Evolutionary conservation across 2,113 vertebrate genomes (phyloP).

Genomic region (Collichthys lucidus): DNA sequence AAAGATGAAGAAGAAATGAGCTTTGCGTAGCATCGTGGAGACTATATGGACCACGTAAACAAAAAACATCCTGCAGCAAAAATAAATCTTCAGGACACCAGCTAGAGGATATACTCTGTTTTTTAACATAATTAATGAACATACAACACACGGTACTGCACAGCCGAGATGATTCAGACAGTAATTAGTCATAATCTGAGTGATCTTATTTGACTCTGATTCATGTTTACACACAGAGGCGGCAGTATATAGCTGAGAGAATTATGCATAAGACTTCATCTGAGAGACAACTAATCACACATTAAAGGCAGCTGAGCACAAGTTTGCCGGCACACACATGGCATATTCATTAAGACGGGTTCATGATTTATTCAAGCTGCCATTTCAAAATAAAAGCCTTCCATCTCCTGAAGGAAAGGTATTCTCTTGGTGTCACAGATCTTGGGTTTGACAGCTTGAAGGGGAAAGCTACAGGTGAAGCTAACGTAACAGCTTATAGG

Average conservation of each 20-base stretch:
- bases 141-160: constrained; percentile 9
- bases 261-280: constrained; percentile 55
- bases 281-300: constrained; percentile 57
- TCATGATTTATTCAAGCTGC: constrained; percentile 44
- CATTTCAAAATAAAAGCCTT: constrained; percentile 60
- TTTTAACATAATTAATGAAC: constrained; percentile 12
- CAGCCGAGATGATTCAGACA: constrained; percentile 16
- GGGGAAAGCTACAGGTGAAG: constrained; percentile 24
- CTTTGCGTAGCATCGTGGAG: not conserved
- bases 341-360: constrained; percentile 43
- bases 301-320: constrained; percentile 53
- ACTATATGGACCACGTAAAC: constrained; percentile 1
- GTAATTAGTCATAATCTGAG: constrained; percentile 55
- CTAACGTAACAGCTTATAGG: constrained; percentile 10
- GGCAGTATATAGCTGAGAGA: constrained; percentile 27
- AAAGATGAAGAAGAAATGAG: constrained; percentile 18
- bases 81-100: constrained; percentile 15
- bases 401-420: constrained; percentile 19
- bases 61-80: constrained; percentile 28
- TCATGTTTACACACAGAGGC: constrained; percentile 49
- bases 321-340: constrained; percentile 33
- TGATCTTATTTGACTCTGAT: constrained; percentile 62
- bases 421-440: constrained; percentile 8
- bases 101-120: not conserved
- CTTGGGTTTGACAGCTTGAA: constrained; percentile 29